Conservation (phyloP, 2,113 vertebrate genomes). For the Pyxicephalus adspersus region DNA sequence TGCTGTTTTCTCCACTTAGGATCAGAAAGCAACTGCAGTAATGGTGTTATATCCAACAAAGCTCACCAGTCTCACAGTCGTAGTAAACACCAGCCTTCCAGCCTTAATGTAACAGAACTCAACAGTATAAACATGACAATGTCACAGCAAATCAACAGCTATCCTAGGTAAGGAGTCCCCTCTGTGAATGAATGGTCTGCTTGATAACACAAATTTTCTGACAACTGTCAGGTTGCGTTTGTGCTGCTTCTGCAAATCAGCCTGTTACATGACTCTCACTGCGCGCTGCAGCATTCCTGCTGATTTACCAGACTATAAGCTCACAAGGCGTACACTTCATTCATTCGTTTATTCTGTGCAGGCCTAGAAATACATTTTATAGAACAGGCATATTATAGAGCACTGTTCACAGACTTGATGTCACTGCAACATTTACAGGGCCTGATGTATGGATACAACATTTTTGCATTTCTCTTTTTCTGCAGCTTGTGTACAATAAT, state of each 20-base stretch:
- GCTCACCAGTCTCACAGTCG: constrained; percentile 87
- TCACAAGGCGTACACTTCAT: neutral
- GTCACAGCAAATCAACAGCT: constrained; percentile 83
- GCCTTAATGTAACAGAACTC: constrained; percentile 83
- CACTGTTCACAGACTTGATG: too few species aligned
- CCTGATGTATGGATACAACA: too few species aligned
- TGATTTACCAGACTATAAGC: neutral
- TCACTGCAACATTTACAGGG: too few species aligned
- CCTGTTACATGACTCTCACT: neutral
- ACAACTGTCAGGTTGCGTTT: constrained; percentile 1
- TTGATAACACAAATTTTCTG: neutral
- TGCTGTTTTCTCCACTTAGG: constrained; percentile 70
- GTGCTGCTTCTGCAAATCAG: neutral
- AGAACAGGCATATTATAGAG: neutral
- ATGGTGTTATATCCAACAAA: constrained; percentile 93
- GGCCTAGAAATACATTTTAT: neutral
- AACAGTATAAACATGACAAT: constrained; percentile 89
- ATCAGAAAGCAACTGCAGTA: constrained; percentile 95
- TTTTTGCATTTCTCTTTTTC: too few species aligned
- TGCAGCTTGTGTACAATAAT: too few species aligned
- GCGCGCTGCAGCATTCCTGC: neutral
- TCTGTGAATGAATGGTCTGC: neutral
- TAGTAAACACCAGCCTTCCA: constrained; percentile 83
- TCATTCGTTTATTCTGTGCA: neutral
- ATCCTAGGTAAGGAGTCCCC: constrained; percentile 77